phyloP scores from a whole-genome alignment of 1,140 invertebrate species.

The Argopecten irradians region DNA sequence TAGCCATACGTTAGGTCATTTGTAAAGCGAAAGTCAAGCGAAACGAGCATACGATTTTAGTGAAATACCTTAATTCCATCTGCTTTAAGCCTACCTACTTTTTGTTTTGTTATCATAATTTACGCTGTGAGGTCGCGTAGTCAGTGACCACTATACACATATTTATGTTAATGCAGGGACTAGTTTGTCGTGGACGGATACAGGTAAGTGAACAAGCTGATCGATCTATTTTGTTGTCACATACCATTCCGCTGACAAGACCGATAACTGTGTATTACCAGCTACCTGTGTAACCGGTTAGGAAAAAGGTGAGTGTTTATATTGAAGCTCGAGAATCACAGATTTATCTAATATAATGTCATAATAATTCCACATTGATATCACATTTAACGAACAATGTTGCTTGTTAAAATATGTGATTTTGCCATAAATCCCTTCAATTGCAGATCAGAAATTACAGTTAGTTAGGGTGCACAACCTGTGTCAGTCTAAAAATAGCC shows the following conservation, averaged over 20 bases:
- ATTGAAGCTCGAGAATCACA: background rate
- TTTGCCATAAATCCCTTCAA: background rate
- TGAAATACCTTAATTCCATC: background rate
- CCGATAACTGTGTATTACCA: background rate
- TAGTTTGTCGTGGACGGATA: background rate
- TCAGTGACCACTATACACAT: background rate
- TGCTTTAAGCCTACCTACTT: background rate
- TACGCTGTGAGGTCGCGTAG: background rate
- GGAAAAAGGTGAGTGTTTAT: background rate
- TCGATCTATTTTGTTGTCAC: slow-evolving; percentile 13
- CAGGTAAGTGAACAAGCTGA: slow-evolving; percentile 21
- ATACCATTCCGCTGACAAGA: slow-evolving; percentile 20
- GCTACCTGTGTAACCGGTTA: background rate
- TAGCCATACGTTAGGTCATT: background rate
- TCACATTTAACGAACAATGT: background rate
- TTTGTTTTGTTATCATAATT: background rate
- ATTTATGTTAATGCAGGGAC: slow-evolving; percentile 14
- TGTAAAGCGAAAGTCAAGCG: background rate
- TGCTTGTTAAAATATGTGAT: background rate
- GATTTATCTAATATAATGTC: background rate
- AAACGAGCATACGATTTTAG: no score
- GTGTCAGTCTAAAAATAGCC: background rate
- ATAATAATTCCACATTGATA: background rate
- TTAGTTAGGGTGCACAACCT: background rate
- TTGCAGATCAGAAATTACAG: background rate